Conservation (phyloP, 2,113 vertebrate species). For the Etheostoma cragini region DNA sequence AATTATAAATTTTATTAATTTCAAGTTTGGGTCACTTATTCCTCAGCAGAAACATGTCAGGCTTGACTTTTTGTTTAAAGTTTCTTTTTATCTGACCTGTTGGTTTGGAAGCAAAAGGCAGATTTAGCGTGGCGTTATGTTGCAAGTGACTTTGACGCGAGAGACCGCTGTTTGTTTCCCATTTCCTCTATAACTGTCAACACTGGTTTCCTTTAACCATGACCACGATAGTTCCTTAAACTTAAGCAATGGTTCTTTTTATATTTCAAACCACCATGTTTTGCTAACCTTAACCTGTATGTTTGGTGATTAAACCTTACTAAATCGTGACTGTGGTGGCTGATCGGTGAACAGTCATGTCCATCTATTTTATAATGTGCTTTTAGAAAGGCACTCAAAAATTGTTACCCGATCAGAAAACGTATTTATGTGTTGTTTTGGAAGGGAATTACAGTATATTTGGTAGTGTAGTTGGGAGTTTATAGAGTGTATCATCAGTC, state of each 20-base stretch:
- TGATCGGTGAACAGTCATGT: neutral
- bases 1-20: neutral
- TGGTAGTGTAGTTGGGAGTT: neutral
- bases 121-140: neutral
- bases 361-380: neutral
- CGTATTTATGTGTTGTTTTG: neutral
- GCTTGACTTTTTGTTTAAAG: neutral
- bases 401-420: neutral
- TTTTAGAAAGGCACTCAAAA: neutral
- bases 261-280: constrained; percentile 15
- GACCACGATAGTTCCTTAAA: constrained; percentile 1
- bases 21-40: neutral
- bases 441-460: neutral
- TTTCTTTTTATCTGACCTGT: neutral
- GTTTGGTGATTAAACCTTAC: constrained; percentile 6
- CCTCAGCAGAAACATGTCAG: neutral
- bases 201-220: constrained; percentile 11
- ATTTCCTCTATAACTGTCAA: constrained; percentile 9
- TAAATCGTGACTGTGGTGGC: neutral
- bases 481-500: neutral
- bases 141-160: neutral
- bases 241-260: neutral
- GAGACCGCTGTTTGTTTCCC: constrained; percentile 18
- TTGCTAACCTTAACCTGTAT: neutral
- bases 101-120: neutral